A percentile compares a stretch with the other conserved stretches of the same genome.
Conservation (phyloP, 1,140 invertebrate species). For the Drosophila biarmipes region DNA sequence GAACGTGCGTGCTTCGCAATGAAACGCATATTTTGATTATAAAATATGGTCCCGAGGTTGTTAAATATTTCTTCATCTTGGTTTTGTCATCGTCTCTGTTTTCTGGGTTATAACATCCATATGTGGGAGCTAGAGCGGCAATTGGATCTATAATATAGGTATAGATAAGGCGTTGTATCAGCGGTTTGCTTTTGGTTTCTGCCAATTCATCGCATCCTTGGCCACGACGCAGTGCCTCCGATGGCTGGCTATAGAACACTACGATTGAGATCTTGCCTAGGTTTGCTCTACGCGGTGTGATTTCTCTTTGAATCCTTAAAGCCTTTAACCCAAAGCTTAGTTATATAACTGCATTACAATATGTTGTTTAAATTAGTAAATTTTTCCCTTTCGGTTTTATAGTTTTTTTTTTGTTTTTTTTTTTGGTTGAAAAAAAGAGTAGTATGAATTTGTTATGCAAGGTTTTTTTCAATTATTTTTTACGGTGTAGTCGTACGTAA, state of each 20-base stretch:
- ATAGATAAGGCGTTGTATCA: slow-evolving; percentile 52
- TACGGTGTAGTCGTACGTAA: slow-evolving; percentile 66
- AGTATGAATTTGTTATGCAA: slow-evolving; percentile 85
- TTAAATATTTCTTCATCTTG: slow-evolving; percentile 62
- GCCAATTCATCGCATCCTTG: slow-evolving; percentile 17
- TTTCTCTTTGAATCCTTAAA: slow-evolving; percentile 37
- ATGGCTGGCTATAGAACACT: slow-evolving; percentile 38
- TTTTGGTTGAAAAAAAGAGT: slow-evolving; percentile 77
- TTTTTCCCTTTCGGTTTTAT: slow-evolving; percentile 28
- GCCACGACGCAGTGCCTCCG: slow-evolving; percentile 22
- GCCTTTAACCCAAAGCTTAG: slow-evolving; percentile 68
- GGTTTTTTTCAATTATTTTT: slow-evolving; percentile 81
- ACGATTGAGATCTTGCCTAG: slow-evolving; percentile 52
- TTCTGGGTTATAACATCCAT: slow-evolving; percentile 40
- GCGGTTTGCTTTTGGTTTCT: slow-evolving; percentile 27
- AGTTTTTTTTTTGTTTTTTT: slow-evolving; percentile 47
- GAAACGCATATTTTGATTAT: slow-evolving; percentile 84
- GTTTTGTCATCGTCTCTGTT: slow-evolving; percentile 30
- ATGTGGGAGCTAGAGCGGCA: slow-evolving; percentile 49
- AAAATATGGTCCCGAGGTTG: slow-evolving; percentile 84
- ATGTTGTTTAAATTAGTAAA: slow-evolving; percentile 67
- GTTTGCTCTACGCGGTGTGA: slow-evolving; percentile 27
- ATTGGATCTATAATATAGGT: slow-evolving; percentile 47
- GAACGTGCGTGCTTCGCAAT: slow-evolving; percentile 67
- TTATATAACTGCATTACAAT: slow-evolving; percentile 67